Evolutionary conservation across 53 echinoderm and acorn worm species (phyloP), one percentile per base, ranked within the genome.

Genomic region (Echinarachnius parma): DNA sequence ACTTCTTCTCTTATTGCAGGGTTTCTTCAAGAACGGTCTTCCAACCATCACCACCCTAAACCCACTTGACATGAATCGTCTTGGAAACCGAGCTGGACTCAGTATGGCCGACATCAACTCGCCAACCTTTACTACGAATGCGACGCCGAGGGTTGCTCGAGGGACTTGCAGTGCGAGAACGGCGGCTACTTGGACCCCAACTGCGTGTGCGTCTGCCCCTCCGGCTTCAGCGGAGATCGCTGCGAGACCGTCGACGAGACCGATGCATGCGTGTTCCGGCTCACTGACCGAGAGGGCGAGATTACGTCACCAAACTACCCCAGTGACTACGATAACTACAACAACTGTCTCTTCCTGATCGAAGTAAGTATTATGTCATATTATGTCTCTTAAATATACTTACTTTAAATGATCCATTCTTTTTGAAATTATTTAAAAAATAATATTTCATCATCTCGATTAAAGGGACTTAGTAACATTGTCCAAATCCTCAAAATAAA

Each of bases 241-340:
- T 84, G 84, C 39, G 60, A 79, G 28, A 35, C 35, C 39, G 37
- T 39, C 16, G 57, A 28, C 14, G 71, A 70, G 21, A n/a, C n/a
- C n/a, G n/a, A n/a, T n/a, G n/a, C n/a, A n/a, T 84, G 84, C 25
- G n/a, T 28, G 23, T n/a, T 50, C 7, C 31, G 31, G 2, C 37
- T 84, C 45, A 78, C 79, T 11, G 75, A 61, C 20, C 7, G 71
- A 14, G 34, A 61, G n/a, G 84, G 84, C 29, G 46, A 62, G 39
- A 61, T 84, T 53, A 44, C 49, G 56, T 84, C 84, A 48, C 84
- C 84, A 36, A 84, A 84, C 62, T 79, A 70, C 34, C 84, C 84
- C 34, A 44, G 35, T 27, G 61, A 78, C 37, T 84, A 84, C 45
- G 72, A 64, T 33, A 71, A 78, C 61, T 16, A 78, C 28, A n/a